Conservation (phyloP, 2,113 vertebrate species). For the Sinocyclocheilus rhinocerous region DNA sequence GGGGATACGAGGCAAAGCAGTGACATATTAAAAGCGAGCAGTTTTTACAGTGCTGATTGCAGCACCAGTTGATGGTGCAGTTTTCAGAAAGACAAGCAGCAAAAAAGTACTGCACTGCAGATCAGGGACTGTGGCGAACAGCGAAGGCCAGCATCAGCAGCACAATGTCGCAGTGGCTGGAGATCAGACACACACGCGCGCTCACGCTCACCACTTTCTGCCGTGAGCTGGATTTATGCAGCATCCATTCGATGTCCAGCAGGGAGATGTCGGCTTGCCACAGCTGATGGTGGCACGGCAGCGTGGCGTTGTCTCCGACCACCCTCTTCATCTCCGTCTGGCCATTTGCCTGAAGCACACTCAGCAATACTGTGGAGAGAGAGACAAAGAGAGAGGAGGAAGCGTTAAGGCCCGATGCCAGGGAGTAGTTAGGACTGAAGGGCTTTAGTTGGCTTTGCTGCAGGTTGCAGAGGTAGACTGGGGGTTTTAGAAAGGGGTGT, state of each 20-base stretch:
- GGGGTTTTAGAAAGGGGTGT: not conserved
- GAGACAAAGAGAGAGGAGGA: not conserved
- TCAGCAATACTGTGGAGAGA: constrained; percentile 75
- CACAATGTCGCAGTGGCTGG: not conserved
- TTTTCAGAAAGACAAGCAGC: constrained; percentile 2
- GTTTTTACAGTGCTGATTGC: constrained; percentile 4
- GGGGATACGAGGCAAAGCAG: constrained; percentile 28
- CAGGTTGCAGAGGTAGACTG: constrained; percentile 21
- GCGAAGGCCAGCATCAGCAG: not conserved
- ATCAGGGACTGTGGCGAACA: constrained; percentile 2
- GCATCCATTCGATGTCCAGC: constrained; percentile 93
- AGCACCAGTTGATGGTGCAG: not conserved
- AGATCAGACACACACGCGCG: not conserved
- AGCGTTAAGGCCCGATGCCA: constrained; percentile 10
- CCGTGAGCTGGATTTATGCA: constrained; percentile 80
- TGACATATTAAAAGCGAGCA: not conserved
- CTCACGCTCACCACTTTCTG: constrained; percentile 84
- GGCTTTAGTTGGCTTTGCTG: not conserved
- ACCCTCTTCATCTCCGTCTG: constrained; percentile 88
- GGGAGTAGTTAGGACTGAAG: not conserved
- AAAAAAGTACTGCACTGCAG: constrained; percentile 38
- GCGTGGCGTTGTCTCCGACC: constrained; percentile 87
- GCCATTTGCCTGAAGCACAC: constrained; percentile 69
- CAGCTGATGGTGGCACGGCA: constrained; percentile 90
- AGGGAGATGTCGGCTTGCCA: constrained; percentile 81